Evolutionary conservation across 2,113 vertebrate genomes (phyloP).

Genomic region (Erinaceus europaeus): DNA sequence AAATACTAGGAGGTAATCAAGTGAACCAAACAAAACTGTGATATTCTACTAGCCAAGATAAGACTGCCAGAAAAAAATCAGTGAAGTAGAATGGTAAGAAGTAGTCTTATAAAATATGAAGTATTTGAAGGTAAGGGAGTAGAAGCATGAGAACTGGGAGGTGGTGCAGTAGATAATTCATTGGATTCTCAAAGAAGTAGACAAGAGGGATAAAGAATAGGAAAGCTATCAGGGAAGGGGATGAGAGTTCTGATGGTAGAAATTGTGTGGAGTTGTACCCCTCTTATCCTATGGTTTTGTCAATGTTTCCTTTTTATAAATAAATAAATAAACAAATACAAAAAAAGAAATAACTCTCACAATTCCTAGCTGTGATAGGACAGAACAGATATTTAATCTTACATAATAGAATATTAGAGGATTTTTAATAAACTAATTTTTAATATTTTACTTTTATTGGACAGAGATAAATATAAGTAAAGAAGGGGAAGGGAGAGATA

Average conservation of each 20-base stretch:
- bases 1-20: not conserved
- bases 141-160: not conserved
- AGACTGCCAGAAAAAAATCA: slow-evolving; percentile 4
- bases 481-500: no score
- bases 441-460: no score
- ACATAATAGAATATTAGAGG: not conserved
- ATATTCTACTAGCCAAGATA: not conserved
- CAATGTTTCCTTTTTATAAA: no score
- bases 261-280: no score
- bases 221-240: no score
- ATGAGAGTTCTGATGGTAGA: no score
- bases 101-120: not conserved
- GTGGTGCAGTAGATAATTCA: no score
- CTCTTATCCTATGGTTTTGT: no score
- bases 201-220: no score
- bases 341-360: not conserved
- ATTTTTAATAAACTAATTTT: not conserved
- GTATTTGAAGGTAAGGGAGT: not conserved
- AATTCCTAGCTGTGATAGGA: not conserved
- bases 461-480: no score
- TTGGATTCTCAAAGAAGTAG: no score
- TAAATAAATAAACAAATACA: no score
- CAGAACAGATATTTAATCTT: not conserved
- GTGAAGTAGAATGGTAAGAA: not conserved
- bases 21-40: not conserved